phyloP scores from a whole-genome alignment of 2,113 vertebrate species.

The Cochlearius cochlearius region DNA sequence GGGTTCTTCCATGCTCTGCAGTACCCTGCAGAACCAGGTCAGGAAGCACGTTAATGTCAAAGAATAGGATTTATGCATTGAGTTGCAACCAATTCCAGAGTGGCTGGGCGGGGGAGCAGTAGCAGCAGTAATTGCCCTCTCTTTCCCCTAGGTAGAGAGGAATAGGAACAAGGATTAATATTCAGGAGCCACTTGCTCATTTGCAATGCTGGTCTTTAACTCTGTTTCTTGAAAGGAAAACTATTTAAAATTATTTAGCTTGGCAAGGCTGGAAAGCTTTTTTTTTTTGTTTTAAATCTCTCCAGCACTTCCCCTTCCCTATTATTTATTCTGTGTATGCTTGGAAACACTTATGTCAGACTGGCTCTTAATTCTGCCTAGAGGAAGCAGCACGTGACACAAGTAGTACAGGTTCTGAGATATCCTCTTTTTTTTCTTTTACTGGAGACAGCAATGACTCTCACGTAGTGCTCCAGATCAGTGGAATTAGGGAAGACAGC shows the following conservation, averaged over 20 bases:
- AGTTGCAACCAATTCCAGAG: not conserved
- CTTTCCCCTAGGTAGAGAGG: too few species aligned
- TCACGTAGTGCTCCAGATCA: fast-evolving
- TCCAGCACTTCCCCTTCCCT: not conserved
- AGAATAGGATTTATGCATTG: not conserved
- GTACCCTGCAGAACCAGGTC: not conserved
- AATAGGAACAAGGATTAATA: not conserved
- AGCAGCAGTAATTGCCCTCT: not conserved
- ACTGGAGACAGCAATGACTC: not conserved
- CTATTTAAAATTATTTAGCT: not conserved
- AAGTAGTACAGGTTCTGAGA: not conserved
- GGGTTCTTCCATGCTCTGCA: not conserved
- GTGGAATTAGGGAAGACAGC: not conserved
- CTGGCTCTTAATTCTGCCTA: not conserved
- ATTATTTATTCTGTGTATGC: not conserved
- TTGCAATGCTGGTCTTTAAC: not conserved
- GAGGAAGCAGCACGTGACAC: not conserved
- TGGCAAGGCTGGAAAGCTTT: not conserved
- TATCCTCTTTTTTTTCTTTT: not conserved
- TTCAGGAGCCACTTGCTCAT: not conserved
- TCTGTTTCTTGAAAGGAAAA: not conserved
- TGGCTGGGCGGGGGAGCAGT: not conserved
- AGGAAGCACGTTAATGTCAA: not conserved
- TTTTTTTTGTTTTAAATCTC: not conserved
- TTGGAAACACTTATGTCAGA: not conserved